Evolutionary conservation across 1,140 invertebrate genomes (phyloP), one percentile per base, ranked within the genome.

Genomic region (Proctacanthus coquilletti): DNA sequence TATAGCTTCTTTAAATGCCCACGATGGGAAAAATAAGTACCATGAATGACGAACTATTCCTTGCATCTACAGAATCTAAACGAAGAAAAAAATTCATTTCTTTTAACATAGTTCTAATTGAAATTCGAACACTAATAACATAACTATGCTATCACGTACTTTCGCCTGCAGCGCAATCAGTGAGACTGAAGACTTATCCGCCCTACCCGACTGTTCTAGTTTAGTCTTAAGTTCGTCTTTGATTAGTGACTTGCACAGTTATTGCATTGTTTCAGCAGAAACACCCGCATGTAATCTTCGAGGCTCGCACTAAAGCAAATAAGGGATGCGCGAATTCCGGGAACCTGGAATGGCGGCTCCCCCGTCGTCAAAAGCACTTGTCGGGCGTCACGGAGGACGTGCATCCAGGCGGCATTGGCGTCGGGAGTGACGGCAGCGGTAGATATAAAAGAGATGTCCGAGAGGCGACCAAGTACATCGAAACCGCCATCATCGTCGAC

Each of bases 251-350:
- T 38, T 62, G 59, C 61, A 62, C 60, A 61, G 58, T 11, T 23
- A 17, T 36, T 36, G 8, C 9, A 30, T 70, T 75, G 70, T 71
- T 78, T 71, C 74, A 86, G 78, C 80, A 86, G 76, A 87, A 89
- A 66, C 87, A 93, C 76, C 88, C 87, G 52, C 89, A 94, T 72
- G 81, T 95, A 55, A 88, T 94, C 61, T 93, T 91, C 70, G 84
- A 91, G 62, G 84, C 85, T 43, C 75, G 81, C 45, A 79, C 79
- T 21, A 85, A 85, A 62, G 72, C 76, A 39, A 84, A 84, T 63
- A 84, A 86, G 62, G 83, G 83, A 29, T 91, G 86, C 53, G 87
- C 81, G 39, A 89, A 87, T 64, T 75, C 73, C 17, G 71, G 74
- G 29, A 80, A 70, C 51, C 65, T 83, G 52, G 80, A 87, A 50